Base-by-base conservation (phyloP, 2,113 vertebrate species). In the Danionella cerebrum region DNA sequence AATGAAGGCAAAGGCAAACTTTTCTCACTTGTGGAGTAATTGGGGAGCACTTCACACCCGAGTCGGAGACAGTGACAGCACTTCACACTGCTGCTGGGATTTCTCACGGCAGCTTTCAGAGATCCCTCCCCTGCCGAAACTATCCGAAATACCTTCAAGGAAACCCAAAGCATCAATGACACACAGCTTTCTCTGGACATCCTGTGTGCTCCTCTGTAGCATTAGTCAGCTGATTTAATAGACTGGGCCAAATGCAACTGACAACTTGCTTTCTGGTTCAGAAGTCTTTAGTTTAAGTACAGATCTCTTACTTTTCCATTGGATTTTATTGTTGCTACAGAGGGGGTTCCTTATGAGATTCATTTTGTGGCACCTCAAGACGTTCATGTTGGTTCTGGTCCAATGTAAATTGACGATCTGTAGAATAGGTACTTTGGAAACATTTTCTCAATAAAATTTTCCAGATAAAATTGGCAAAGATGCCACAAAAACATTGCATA, bases 31-130 rank as follows among this genome's bases (percentile, higher is more conserved):
- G 19, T 29, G 24, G 54, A 75, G 55, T 70, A 70, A 70, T 71
- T 75, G 72, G 67, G 67, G 62, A 67, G 71, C 62, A 55, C 58
- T 76, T 69, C 55, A 54, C 68, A 70, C 57, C 45, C 53, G 38
- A 65, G 55, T 48, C 57, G 5, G 22, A 41, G 21, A 63, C 44
- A 38, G 55, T 67, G 62, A 77, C 75, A 57, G 63, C 36, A 45
- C 71, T 70, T 73, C 71, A 73, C 50, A 66, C 75, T 58, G 62
- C 62, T 73, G 60, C 65, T 71, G 60, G 66, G 67, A 70, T 62
- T 71, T 71, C 42, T 67, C 63, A 6, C 63, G 24, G 38, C 48
- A 38, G 53, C 36, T 70, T 65, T 70, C 52, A 70, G 16, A 69
- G 29, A 58, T 69, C 53, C 70, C 68, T 69, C 70, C 70, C 70